Evolutionary conservation across 2,888 invertebrate genomes (phyloP), one percentile per base, ranked within the genome.

Genomic region (Nemapogon koenigi): DNA sequence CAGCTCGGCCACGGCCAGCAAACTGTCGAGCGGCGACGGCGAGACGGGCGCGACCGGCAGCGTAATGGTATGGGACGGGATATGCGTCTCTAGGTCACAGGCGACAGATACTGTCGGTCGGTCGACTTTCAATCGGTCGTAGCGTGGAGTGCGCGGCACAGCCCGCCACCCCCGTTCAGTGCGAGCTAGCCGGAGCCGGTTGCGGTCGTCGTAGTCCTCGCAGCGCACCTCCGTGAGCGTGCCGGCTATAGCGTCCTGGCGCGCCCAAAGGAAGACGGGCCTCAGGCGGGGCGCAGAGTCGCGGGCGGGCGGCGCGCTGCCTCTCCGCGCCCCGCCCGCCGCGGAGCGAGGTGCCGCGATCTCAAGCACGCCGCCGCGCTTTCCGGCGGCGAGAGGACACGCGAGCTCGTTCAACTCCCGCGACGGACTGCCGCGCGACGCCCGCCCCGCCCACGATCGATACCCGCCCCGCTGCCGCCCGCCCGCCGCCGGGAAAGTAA

Each of bases 141-240:
- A 70, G 59, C 70, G 82, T 60, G 87, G 87, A 35, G 91, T 91
- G 52, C 89, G 83, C 51, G 91, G 91, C 69, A 88, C 89, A 41
- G 89, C 89, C 42, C 88, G 84, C 92, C 91, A 61, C 83, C 82
- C 29, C 6, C 11, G 32, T 11, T 16, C 3, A 15, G 91, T 91
- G 61, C 91, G 91, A 49, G 90, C 89, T 59, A 92, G 78, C 53
- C 89, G 86, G 55, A 92, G 89, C 43, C 91, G 88, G 72, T 92
- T 92, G 42, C 90, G 81, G 62, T 88, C 85, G 78, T 92, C 91
- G 81, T 91, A 91, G 64, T 92, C 91, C 69, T 92, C 92, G 75
- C 91, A 91, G 66, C 87, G 85, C 52, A 92, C 91, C 68, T 90
- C 89, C 59, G 90, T 86, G 65, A 92, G 90, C 60, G 84, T 84